Base-by-base conservation (phyloP, 2,888 invertebrate genomes). In the Rhagium mordax region DNA sequence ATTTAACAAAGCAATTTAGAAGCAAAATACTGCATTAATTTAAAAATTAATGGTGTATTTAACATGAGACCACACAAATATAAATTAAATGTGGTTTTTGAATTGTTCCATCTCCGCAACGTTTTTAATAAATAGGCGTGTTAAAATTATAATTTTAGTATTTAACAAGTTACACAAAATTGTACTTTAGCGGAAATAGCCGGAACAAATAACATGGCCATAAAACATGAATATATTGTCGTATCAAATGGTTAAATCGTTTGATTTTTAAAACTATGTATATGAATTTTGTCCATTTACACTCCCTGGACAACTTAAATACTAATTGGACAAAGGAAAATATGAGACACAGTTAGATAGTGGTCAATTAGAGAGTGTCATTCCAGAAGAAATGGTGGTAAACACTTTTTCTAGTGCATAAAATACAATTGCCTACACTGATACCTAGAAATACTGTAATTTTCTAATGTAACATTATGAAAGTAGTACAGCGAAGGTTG, bases 41-140 rank as follows among this genome's bases (percentile, higher is more conserved):
- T 78, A 82, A 83, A 82, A 81, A 81, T 81, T 81, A 81, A 83
- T 81, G 81, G 82, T 72, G 81, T 79, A 81, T 83, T 83, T 79
- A 83, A 80, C 82, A 77, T 79, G 79, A 81, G 76, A 79, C 79
- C 79, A 74, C 79, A 80, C 78, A 78, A 76, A 82, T 78, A 79
- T 77, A 81, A 77, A 80, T 79, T 77, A 78, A 79, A 79, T 76
- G 80, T 73, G 77, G 79, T 75, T 79, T 81, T 78, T 77, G 74
- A 74, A 78, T 78, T 72, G 78, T 71, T 75, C 74, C 72, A 74
- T 72, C 74, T 72, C 72, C 68, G 74, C 75, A 74, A 71, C 75
- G 74, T 75, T 77, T 75, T 75, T 72, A 75, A 77, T 73, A 77
- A 76, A 78, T 74, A 66, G 71, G 41, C 71, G 60, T 69, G 68